Conservation (phyloP, 2,888 invertebrate genomes). For the Lymantria monacha region DNA sequence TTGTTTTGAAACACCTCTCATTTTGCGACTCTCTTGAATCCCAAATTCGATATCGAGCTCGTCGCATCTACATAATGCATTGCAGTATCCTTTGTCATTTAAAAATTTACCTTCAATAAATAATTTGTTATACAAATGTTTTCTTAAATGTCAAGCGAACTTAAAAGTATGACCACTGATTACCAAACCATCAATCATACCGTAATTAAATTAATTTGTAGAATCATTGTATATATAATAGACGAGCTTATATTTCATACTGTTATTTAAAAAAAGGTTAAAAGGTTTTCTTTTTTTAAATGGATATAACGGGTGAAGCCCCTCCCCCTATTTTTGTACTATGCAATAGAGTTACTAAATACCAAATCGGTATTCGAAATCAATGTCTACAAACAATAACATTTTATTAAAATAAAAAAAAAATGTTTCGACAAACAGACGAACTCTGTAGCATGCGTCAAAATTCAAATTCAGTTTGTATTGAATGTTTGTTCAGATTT, state of each 20-base stretch:
- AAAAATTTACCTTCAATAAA: constrained; percentile 22
- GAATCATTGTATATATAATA: too few relatives aligned
- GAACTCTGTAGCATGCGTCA: constrained; percentile 30
- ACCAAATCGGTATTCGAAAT: neutral
- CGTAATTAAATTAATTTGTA: too few relatives aligned
- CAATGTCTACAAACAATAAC: constrained; percentile 5
- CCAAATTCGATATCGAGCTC: constrained; percentile 41
- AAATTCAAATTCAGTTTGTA: constrained; percentile 57
- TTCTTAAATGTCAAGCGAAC: constrained; percentile 12
- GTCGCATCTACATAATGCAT: constrained; percentile 42
- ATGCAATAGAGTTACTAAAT: neutral
- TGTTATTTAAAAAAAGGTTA: too few relatives aligned
- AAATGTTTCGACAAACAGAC: constrained; percentile 18
- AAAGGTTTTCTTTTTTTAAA: too few relatives aligned
- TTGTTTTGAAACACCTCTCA: constrained; percentile 56
- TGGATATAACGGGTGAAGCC: too few relatives aligned
- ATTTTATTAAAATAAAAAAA: constrained; percentile 10
- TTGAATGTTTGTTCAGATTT: constrained; percentile 66
- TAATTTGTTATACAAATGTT: constrained; percentile 7
- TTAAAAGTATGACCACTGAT: constrained; percentile 15
- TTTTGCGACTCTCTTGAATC: constrained; percentile 43
- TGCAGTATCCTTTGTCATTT: constrained; percentile 36
- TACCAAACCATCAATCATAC: neutral
- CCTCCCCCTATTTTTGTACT: neutral
- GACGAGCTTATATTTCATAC: too few relatives aligned